Evolutionary conservation across 2,888 invertebrate genomes (phyloP).

Genomic region (Aleiodes leptofemur): DNA sequence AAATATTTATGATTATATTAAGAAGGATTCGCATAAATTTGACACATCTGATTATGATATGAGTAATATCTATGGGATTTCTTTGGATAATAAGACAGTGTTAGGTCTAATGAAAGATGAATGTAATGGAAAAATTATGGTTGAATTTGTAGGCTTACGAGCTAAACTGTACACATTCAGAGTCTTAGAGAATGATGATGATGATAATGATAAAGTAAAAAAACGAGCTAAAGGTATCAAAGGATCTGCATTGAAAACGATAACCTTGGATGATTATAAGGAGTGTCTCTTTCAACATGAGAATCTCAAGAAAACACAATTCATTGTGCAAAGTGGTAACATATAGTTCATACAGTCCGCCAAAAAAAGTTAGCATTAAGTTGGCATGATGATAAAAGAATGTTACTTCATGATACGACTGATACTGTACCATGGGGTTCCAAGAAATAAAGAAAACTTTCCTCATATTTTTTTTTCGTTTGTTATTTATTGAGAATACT

Average conservation of each 20-base stretch:
- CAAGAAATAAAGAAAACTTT: too few species aligned
- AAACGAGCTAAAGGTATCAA: slow-evolving; percentile 47
- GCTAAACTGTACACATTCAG: slow-evolving; percentile 59
- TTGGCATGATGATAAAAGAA: slow-evolving; percentile 17
- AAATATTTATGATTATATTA: slow-evolving; percentile 66
- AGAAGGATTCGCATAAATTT: slow-evolving; percentile 60
- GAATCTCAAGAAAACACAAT: slow-evolving; percentile 38
- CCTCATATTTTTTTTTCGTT: too few species aligned
- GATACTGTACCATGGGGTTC: not conserved
- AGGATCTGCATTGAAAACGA: slow-evolving; percentile 37
- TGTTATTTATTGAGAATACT: too few species aligned
- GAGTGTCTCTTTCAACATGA: slow-evolving; percentile 30
- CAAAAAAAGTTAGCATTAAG: not conserved
- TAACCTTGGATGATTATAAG: slow-evolving; percentile 46
- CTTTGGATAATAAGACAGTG: slow-evolving; percentile 60
- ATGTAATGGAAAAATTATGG: slow-evolving; percentile 58
- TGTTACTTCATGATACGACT: not conserved
- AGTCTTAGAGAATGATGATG: slow-evolving; percentile 30
- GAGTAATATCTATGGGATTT: slow-evolving; percentile 57
- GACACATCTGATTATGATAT: slow-evolving; percentile 61
- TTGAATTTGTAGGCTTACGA: slow-evolving; percentile 61
- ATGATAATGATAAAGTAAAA: slow-evolving; percentile 1
- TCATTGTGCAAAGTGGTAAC: slow-evolving; percentile 46
- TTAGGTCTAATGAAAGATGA: slow-evolving; percentile 66
- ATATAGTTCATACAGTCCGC: slow-evolving; percentile 25